phyloP scores from a whole-genome alignment of 2,113 vertebrate species.

The Tetraodon nigroviridis region DNA sequence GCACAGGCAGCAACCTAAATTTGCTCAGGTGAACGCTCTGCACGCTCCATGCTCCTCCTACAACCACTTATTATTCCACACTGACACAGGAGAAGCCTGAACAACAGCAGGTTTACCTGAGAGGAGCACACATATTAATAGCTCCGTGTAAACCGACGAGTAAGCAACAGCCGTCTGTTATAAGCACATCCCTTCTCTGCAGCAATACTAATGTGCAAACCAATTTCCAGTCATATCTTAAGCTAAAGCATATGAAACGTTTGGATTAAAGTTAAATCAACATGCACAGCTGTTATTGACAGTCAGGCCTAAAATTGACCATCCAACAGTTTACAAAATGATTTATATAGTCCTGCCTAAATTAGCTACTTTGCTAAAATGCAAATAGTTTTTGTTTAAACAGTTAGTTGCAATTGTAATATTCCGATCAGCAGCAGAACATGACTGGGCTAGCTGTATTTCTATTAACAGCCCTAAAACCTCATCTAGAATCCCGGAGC shows the following conservation, averaged over 20 bases:
- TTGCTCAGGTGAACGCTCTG: constrained; percentile 35
- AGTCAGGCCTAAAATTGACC: neutral
- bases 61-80: constrained; percentile 20
- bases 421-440: too few relatives aligned
- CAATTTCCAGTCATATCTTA: neutral
- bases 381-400: neutral
- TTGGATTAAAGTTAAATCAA: neutral
- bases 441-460: too few relatives aligned
- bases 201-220: neutral
- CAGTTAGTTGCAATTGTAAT: neutral
- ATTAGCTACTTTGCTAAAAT: neutral
- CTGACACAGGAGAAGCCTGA: constrained; percentile 23
- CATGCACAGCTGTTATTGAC: neutral
- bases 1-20: constrained; percentile 35
- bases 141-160: neutral
- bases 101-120: constrained; percentile 44
- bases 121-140: neutral
- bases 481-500: neutral
- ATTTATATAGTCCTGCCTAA: neutral
- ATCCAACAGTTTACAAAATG: neutral
- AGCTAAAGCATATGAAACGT: neutral
- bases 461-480: neutral
- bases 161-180: neutral
- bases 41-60: constrained; percentile 50
- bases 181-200: neutral